Conservation (phyloP, 2,113 vertebrate genomes). For the Pteruthius melanotis region DNA sequence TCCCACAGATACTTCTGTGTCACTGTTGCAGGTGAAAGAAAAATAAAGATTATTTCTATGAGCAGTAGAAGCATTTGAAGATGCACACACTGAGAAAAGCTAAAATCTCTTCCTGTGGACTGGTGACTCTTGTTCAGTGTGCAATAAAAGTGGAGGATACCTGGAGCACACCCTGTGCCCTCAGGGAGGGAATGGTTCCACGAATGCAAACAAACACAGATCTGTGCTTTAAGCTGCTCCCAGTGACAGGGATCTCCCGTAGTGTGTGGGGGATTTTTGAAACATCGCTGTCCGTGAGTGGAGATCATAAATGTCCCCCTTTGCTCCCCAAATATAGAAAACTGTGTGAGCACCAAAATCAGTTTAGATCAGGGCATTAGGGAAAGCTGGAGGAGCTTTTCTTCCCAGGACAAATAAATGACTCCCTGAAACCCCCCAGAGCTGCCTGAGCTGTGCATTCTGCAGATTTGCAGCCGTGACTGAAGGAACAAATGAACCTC, state of each 20-base stretch:
- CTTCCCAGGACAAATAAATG: not conserved
- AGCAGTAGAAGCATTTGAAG: not conserved
- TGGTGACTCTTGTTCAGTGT: not conserved
- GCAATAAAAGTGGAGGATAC: too few species aligned
- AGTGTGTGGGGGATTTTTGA: not conserved
- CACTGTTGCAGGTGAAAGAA: not conserved
- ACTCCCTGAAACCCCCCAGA: not conserved
- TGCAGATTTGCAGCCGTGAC: not conserved
- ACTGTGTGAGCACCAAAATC: not conserved
- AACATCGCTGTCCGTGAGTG: not conserved
- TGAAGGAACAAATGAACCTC: not conserved
- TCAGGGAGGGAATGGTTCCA: not conserved
- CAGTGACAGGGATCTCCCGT: not conserved
- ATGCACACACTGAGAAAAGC: not conserved
- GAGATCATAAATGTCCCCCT: not conserved
- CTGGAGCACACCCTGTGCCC: not conserved
- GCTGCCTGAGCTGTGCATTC: not conserved
- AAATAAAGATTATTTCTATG: not conserved
- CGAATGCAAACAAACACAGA: not conserved
- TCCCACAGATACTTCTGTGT: not conserved
- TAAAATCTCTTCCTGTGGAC: not conserved
- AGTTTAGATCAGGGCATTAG: not conserved
- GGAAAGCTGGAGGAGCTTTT: not conserved
- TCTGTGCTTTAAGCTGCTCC: not conserved
- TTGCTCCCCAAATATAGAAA: accelerated